Evolutionary conservation across 2,888 invertebrate species (phyloP).

Genomic region (Cremastinae sp.): DNA sequence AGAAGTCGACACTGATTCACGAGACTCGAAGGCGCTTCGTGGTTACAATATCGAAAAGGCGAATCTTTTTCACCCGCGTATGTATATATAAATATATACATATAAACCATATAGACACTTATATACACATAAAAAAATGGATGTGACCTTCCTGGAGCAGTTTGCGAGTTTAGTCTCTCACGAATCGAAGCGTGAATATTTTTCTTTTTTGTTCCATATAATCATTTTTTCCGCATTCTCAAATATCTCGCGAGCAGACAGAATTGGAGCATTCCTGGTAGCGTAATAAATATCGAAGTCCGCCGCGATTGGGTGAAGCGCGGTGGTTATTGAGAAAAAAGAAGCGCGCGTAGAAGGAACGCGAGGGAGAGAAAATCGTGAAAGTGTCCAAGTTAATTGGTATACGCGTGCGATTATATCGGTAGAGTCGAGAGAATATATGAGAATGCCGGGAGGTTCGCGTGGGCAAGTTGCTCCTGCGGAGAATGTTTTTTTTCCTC

Average conservation of each 20-base stretch:
- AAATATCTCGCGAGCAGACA: slow-evolving; percentile 46
- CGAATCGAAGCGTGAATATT: slow-evolving; percentile 43
- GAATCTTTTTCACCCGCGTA: slow-evolving; percentile 56
- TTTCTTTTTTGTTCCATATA: neutral
- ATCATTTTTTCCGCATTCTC: slow-evolving; percentile 30
- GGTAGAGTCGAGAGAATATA: slow-evolving; percentile 63
- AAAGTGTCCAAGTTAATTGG: slow-evolving; percentile 70
- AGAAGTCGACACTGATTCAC: slow-evolving; percentile 55
- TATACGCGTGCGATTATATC: slow-evolving; percentile 71
- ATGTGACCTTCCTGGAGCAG: slow-evolving; percentile 45
- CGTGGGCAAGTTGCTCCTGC: slow-evolving; percentile 45
- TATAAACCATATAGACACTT: slow-evolving; percentile 10
- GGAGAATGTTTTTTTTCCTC: slow-evolving; percentile 12
- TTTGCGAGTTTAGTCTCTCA: slow-evolving; percentile 58
- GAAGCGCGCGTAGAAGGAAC: slow-evolving; percentile 14
- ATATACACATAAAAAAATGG: slow-evolving; percentile 31
- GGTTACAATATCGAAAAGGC: slow-evolving; percentile 60
- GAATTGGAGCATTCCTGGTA: slow-evolving; percentile 59
- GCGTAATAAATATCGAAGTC: slow-evolving; percentile 54
- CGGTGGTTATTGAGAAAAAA: slow-evolving; percentile 45
- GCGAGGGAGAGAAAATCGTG: slow-evolving; percentile 51
- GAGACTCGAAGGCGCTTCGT: slow-evolving; percentile 59
- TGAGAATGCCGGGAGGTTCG: slow-evolving; percentile 62
- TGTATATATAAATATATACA: slow-evolving; percentile 10
- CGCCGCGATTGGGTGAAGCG: slow-evolving; percentile 42